Percentiles rank a stretch among this genome's conserved stretches.
Evolutionary conservation across 2,888 invertebrate genomes (phyloP).

Genomic region (Nebria salina): DNA sequence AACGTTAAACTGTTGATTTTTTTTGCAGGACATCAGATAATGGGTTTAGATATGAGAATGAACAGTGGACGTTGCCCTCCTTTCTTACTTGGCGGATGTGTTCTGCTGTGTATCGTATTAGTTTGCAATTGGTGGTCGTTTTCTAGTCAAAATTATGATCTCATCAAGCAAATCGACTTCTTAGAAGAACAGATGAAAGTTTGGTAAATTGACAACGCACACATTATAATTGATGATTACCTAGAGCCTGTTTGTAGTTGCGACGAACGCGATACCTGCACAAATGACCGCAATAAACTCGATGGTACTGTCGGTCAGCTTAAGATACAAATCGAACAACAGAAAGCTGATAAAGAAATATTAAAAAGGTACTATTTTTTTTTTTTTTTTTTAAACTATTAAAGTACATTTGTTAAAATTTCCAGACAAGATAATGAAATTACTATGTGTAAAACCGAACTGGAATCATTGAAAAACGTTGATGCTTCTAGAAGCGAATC

Average conservation of each 20-base stretch:
- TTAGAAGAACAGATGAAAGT: constrained; percentile 37
- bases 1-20: neutral
- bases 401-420: neutral
- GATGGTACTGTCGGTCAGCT: constrained; percentile 24
- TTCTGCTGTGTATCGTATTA: constrained; percentile 30
- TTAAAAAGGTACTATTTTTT: constrained; percentile 16
- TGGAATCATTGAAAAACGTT: constrained; percentile 35
- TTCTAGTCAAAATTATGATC: constrained; percentile 41
- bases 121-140: constrained; percentile 40
- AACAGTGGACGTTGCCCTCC: constrained; percentile 38
- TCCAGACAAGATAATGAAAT: constrained; percentile 32
- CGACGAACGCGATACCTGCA: constrained; percentile 35
- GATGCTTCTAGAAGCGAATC: constrained; percentile 36
- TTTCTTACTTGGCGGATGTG: constrained; percentile 32
- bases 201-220: constrained; percentile 22
- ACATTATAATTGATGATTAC: constrained; percentile 15
- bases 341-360: constrained; percentile 20
- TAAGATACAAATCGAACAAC: constrained; percentile 30
- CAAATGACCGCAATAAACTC: constrained; percentile 34
- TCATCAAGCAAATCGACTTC: constrained; percentile 29
- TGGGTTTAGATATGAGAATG: constrained; percentile 34
- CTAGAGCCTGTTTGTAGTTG: constrained; percentile 18
- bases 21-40: constrained; percentile 5
- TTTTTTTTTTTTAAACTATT: neutral
- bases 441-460: constrained; percentile 37